Evolutionary conservation across 2,797 vertebrate species (phyloP), one percentile per base, ranked within the genome.

Genomic region (Hipposideros larvatus): DNA sequence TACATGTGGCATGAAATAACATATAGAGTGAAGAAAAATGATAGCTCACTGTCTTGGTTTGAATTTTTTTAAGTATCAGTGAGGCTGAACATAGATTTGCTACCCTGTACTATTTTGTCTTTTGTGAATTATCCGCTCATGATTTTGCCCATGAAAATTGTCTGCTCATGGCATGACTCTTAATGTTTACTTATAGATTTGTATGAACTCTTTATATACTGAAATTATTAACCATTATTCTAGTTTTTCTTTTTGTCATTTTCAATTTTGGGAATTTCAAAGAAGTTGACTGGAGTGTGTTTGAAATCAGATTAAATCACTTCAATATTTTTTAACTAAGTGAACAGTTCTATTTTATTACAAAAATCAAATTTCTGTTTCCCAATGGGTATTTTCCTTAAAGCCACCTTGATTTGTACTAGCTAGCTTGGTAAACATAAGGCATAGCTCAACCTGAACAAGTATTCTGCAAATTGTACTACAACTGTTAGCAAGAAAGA

Each of bases 311-410:
- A 88, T 91, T 63, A 85, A 92, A 91, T 19, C 63, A 22, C 22
- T 71, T 59, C 13, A 5, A 46, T 43, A 71, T 18, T 85, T 41
- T 43, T 43, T 79, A 34, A 85, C 51, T 63, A 66, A 87, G 53
- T 85, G 73, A 68, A 68, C 6, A 95, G 26, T 80, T 57, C 24
- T 68, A 82, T 55, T 61, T 85, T n/a, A 89, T 79, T 51, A 75
- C 0, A 68, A 96, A 94, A 80, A 68, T 57, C n/a, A 75, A 65
- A 53, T 80, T 61, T 82, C n/a, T 43, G 8, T 79, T 96, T 96
- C 41, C 71, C 46, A 84, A 26, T 15, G 4, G n/a, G 22, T 41
- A 48, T 65, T 78, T 86, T 66, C 31, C 34, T 78, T 65, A 78
- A 77, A 65, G 65, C 7, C 63, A 88, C 82, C 34, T 66, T 8